phyloP scores from a whole-genome alignment of 2,888 invertebrate genomes.

The Trissolcus japonicus region DNA sequence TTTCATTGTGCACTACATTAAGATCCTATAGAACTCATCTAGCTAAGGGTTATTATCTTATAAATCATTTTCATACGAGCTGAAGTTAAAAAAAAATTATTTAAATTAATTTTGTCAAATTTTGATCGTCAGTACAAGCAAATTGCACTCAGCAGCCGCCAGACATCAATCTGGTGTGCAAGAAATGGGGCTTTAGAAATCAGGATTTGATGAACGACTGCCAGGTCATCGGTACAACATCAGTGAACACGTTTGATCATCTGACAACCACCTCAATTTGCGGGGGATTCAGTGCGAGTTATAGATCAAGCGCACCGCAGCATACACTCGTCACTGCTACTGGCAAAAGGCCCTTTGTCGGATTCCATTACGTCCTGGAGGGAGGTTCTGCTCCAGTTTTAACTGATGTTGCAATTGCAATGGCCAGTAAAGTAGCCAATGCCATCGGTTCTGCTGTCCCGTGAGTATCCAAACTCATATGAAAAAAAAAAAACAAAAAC shows the following conservation, averaged over 20 bases:
- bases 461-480: slow-evolving; percentile 77
- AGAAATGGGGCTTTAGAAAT: slow-evolving; percentile 91
- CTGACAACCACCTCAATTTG: slow-evolving; percentile 87
- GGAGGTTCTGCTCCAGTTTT: slow-evolving; percentile 88
- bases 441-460: slow-evolving; percentile 80
- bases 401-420: slow-evolving; percentile 94
- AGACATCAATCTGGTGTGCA: slow-evolving; percentile 83
- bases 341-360: slow-evolving; percentile 90
- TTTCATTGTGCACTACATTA: slow-evolving; percentile 87
- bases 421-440: slow-evolving; percentile 90
- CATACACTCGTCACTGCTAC: slow-evolving; percentile 86
- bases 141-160: slow-evolving; percentile 81
- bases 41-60: slow-evolving; percentile 81
- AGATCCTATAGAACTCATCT: slow-evolving; percentile 87
- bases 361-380: slow-evolving; percentile 93
- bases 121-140: slow-evolving; percentile 73
- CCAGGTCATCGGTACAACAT: slow-evolving; percentile 84
- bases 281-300: slow-evolving; percentile 84
- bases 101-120: neutral
- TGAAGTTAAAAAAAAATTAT: neutral
- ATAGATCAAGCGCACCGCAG: slow-evolving; percentile 85
- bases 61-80: no score
- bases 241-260: slow-evolving; percentile 90
- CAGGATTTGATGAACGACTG: slow-evolving; percentile 87
- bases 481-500: no score